A percentile compares a stretch with the other conserved stretches of the same genome.
Conservation (phyloP, 2,113 vertebrate genomes). For the Eurypyga helias region DNA sequence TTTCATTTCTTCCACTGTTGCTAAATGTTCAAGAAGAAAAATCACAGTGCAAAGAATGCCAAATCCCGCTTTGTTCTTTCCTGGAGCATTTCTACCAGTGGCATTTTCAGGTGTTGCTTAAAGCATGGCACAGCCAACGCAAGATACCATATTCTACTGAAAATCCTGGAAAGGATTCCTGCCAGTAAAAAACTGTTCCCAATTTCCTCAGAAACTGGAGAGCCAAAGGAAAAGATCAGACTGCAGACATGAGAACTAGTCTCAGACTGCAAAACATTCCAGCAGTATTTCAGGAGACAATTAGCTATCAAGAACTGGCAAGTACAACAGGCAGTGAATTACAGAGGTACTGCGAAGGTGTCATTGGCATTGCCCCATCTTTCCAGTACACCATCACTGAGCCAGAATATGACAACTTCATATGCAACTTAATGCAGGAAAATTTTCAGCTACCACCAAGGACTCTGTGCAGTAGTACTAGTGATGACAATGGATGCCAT, state of each 20-base stretch:
- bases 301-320: background rate
- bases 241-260: background rate
- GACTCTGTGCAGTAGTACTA: background rate
- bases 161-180: background rate
- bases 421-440: background rate
- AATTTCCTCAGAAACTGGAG: background rate
- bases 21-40: background rate
- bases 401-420: background rate
- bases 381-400: background rate
- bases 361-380: background rate
- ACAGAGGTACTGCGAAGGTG: background rate
- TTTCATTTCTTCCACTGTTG: slow-evolving; percentile 11
- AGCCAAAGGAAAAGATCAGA: background rate
- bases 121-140: background rate
- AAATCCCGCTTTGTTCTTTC: background rate
- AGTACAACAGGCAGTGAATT: background rate
- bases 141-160: background rate
- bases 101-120: background rate
- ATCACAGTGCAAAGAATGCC: background rate
- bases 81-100: background rate
- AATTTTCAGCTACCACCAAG: background rate
- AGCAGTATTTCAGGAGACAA: background rate
- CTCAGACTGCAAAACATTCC: background rate
- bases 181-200: background rate
- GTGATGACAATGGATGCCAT: background rate